phyloP scores from a whole-genome alignment of 23 tunicate genomes.

The Ascidia mentula region DNA sequence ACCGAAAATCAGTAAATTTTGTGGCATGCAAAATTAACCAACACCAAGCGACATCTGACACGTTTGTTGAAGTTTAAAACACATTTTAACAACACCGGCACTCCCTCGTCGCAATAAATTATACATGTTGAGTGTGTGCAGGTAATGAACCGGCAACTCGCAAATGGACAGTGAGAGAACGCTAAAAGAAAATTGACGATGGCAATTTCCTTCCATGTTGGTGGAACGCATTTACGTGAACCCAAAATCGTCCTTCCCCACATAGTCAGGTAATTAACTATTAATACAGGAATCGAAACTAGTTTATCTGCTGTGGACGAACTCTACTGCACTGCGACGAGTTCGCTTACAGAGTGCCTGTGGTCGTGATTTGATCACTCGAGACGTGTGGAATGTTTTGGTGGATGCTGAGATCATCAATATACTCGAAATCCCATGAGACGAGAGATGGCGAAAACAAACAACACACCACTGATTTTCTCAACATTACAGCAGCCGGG shows the following conservation, averaged over 20 bases:
- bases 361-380: background rate
- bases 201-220: background rate
- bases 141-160: background rate
- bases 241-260: background rate
- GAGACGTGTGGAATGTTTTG: background rate
- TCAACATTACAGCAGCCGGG: too few relatives aligned
- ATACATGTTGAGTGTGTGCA: background rate
- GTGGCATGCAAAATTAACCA: too few relatives aligned
- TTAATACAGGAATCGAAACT: background rate
- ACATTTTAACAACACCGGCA: background rate
- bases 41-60: background rate
- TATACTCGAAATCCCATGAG: background rate
- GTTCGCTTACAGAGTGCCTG: background rate
- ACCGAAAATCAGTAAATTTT: too few relatives aligned
- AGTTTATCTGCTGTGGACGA: background rate
- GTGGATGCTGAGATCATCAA: background rate
- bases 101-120: background rate
- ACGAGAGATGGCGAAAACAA: background rate
- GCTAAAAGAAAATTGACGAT: background rate
- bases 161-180: background rate
- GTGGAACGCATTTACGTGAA: background rate
- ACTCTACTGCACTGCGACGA: background rate
- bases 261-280: too few relatives aligned
- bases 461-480: background rate
- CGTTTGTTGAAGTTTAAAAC: slow-evolving; percentile 1